Percentiles rank a stretch among this genome's conserved stretches.
Evolutionary conservation across 92 coral and sea anemone genomes (phyloP).

Genomic region (Epizoanthus stellaris): DNA sequence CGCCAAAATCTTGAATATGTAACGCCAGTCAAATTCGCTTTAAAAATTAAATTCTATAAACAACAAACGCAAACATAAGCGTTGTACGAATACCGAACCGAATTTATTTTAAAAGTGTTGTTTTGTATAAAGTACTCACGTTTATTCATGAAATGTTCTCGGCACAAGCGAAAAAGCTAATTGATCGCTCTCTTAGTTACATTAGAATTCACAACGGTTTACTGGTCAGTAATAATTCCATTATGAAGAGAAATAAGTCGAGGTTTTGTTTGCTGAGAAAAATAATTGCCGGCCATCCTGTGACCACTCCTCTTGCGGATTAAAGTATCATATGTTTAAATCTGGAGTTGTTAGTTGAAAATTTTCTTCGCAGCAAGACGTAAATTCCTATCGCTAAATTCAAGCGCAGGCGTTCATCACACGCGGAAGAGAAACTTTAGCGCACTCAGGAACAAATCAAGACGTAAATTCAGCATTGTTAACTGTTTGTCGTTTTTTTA

Average conservation of each 20-base stretch:
- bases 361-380: constrained; percentile 58
- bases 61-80: constrained; percentile 80
- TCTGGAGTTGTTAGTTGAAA: constrained; percentile 41
- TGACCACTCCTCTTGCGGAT: constrained; percentile 55
- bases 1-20: constrained; percentile 63
- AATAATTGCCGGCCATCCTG: constrained; percentile 80
- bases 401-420: constrained; percentile 36
- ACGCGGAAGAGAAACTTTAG: constrained; percentile 47
- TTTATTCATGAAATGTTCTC: constrained; percentile 26
- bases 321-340: constrained; percentile 49
- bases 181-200: constrained; percentile 51
- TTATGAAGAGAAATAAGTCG: constrained; percentile 77
- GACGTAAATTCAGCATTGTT: constrained; percentile 74
- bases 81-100: constrained; percentile 50
- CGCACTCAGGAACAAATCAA: constrained; percentile 66
- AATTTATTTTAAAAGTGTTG: constrained; percentile 51
- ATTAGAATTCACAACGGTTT: constrained; percentile 73
- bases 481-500: constrained; percentile 87
- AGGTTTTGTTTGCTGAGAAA: constrained; percentile 85
- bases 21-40: constrained; percentile 76
- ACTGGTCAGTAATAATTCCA: constrained; percentile 70
- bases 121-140: background rate
- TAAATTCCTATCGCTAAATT: constrained; percentile 37
- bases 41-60: constrained; percentile 91
- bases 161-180: background rate